Percentiles rank a stretch among this genome's conserved stretches.
These are phyloP conservation scores for Callaeas wilsoni DNA, from an alignment of 2,113 vertebrate species.

Conservation along the genomic window DNA sequence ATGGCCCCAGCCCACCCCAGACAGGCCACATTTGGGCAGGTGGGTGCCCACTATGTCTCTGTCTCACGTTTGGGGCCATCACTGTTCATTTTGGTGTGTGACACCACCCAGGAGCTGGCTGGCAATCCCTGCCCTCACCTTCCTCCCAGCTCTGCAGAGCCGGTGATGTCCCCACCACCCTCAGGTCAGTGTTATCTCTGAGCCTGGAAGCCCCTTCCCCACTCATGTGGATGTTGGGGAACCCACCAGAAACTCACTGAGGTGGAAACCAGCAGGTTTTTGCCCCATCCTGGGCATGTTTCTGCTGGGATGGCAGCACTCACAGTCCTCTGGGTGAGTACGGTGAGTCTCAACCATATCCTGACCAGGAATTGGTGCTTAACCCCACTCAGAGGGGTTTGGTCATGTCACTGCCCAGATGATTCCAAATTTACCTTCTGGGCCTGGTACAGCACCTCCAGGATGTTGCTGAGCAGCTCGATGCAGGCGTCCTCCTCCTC, in stretches of 20 bases:
- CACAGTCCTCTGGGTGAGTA: neutral
- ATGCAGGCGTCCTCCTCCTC: constrained; percentile 53
- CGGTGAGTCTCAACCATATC: accelerated
- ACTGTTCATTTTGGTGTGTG: neutral
- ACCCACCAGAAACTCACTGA: neutral
- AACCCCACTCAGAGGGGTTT: neutral
- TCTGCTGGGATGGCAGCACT: neutral
- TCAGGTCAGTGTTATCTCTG: neutral
- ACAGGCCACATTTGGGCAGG: accelerated
- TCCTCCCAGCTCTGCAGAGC: neutral
- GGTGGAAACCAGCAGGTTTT: neutral
- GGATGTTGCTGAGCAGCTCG: constrained; percentile 59
- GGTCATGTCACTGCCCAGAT: neutral
- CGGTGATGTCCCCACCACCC: too few relatives aligned
- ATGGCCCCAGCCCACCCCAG: neutral
- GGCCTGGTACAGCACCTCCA: constrained; percentile 49
- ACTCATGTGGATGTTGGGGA: neutral
- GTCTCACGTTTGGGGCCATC: accelerated
- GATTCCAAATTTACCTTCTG: constrained; percentile 31
- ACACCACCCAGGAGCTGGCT: neutral
- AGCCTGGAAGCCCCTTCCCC: neutral
- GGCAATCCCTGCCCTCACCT: too few relatives aligned
- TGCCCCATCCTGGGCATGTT: neutral
- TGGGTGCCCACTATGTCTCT: neutral
- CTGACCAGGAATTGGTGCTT: neutral